Percentiles rank a stretch among this genome's conserved stretches.
Evolutionary conservation across 2,888 invertebrate genomes (phyloP).

Genomic region (Octodonta nipae): DNA sequence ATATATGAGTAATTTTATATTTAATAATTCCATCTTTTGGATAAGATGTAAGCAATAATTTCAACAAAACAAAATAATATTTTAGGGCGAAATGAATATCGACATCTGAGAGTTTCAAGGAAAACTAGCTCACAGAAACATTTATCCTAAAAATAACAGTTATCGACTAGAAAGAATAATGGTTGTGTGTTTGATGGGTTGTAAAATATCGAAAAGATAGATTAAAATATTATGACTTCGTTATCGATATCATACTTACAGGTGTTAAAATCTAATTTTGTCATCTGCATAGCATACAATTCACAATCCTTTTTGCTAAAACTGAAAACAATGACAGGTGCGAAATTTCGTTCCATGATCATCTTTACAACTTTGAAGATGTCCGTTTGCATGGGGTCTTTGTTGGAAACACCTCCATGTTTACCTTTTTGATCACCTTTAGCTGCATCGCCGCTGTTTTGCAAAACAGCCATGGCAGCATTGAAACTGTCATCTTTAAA

Average conservation of each 20-base stretch:
- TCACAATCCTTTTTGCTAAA: slow-evolving; percentile 99
- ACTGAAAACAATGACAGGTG: slow-evolving; percentile 97
- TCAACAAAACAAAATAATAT: no score
- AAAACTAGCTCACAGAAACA: no score
- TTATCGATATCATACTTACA: slow-evolving; percentile 35
- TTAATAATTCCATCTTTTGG: no score
- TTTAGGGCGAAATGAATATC: no score
- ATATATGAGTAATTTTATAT: no score
- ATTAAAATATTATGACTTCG: no score
- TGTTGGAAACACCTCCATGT: slow-evolving; percentile 55
- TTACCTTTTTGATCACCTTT: slow-evolving; percentile 70
- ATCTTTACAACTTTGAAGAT: slow-evolving; percentile 97
- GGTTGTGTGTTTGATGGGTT: no score
- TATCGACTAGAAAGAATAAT: no score
- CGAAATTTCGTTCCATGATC: slow-evolving; percentile 95
- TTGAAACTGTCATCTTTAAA: slow-evolving; percentile 97
- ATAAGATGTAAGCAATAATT: no score
- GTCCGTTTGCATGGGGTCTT: slow-evolving; percentile 56
- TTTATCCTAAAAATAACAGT: no score
- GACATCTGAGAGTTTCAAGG: no score
- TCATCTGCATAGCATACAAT: slow-evolving; percentile 89
- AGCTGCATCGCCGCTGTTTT: slow-evolving; percentile 66
- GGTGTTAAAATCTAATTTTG: slow-evolving; percentile 91
- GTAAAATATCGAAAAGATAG: no score
- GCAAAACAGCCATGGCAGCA: slow-evolving; percentile 87